Evolutionary conservation across 2,888 invertebrate genomes (phyloP).

Genomic region (Acrobasis suavella): DNA sequence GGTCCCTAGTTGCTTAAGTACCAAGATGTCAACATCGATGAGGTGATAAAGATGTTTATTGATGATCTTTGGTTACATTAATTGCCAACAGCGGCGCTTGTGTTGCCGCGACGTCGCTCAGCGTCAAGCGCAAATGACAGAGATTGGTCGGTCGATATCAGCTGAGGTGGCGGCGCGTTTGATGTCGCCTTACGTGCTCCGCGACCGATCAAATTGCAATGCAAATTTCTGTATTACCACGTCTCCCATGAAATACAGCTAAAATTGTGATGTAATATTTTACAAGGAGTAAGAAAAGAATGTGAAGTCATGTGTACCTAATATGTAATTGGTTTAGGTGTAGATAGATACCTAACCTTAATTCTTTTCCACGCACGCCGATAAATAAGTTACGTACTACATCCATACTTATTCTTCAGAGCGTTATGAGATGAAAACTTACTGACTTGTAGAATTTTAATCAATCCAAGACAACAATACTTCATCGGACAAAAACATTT

Average conservation of each 20-base stretch:
- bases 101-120: slow-evolving; percentile 61
- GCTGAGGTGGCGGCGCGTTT: slow-evolving; percentile 62
- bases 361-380: too few species aligned
- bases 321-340: too few species aligned
- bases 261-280: too few species aligned
- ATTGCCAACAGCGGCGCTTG: slow-evolving; percentile 77
- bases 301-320: too few species aligned
- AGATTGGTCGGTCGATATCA: slow-evolving; percentile 71
- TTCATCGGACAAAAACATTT: slow-evolving; percentile 47
- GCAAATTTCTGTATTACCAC: slow-evolving; percentile 24
- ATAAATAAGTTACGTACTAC: too few species aligned
- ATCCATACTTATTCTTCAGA: background rate
- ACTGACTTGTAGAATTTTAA: slow-evolving; percentile 6
- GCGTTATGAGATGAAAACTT: background rate
- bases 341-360: too few species aligned
- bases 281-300: too few species aligned
- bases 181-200: slow-evolving; percentile 68
- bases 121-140: slow-evolving; percentile 73
- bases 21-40: slow-evolving; percentile 72
- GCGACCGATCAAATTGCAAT: slow-evolving; percentile 73
- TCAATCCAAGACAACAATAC: slow-evolving; percentile 24
- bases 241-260: background rate
- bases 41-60: slow-evolving; percentile 81
- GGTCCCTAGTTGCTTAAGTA: slow-evolving; percentile 68
- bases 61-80: slow-evolving; percentile 79